Evolutionary conservation across 2,888 invertebrate species (phyloP).

Genomic region (Harpagoxenus sublaevis): DNA sequence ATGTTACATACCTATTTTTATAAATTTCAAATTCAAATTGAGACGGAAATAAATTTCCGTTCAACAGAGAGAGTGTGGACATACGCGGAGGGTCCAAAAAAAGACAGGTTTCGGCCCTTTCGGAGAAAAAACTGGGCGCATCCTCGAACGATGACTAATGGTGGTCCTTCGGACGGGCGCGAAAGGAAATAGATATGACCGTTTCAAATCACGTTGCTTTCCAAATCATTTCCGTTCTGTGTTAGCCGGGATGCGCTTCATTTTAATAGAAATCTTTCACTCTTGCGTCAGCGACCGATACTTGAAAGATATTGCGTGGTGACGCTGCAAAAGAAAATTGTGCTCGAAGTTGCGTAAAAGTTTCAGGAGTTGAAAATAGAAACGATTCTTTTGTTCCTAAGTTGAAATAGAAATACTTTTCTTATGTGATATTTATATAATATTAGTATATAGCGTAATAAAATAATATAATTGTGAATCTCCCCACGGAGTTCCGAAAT

Average conservation of each 20-base stretch:
- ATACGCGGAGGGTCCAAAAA: neutral
- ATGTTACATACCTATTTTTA: neutral
- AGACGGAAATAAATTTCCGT: neutral
- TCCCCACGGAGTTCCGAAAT: neutral
- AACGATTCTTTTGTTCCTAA: neutral
- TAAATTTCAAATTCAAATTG: neutral
- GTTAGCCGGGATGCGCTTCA: neutral
- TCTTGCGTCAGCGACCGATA: neutral
- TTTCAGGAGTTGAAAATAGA: too few species aligned
- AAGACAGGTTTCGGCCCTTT: neutral
- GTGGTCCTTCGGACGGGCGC: slow-evolving; percentile 1
- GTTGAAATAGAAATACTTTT: neutral
- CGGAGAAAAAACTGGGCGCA: neutral
- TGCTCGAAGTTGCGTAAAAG: neutral
- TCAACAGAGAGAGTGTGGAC: too few species aligned
- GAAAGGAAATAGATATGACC: slow-evolving; percentile 41
- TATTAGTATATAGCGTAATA: neutral
- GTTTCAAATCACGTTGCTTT: slow-evolving; percentile 24
- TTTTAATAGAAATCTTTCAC: slow-evolving; percentile 18
- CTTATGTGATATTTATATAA: neutral
- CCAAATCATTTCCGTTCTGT: slow-evolving; percentile 38
- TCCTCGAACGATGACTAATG: slow-evolving; percentile 19
- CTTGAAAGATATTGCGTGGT: neutral
- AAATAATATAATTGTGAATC: too few species aligned
- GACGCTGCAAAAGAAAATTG: neutral